Percentiles rank a stretch among this genome's conserved stretches.
phyloP scores from a whole-genome alignment of 2,797 vertebrate genomes.

The Semaprochilodus insignis region DNA sequence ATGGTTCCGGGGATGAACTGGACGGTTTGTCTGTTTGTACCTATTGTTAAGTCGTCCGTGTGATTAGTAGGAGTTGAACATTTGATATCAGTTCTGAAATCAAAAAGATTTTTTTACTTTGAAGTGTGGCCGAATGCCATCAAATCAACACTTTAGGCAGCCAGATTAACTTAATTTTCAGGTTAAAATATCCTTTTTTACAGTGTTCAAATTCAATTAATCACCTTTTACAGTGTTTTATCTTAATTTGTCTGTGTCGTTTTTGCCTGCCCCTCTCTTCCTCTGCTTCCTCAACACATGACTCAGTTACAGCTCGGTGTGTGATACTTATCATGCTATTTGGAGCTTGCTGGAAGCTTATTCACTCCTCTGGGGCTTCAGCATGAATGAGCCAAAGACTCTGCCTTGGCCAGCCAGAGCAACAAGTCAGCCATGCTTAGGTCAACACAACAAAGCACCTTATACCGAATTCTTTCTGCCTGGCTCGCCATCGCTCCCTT shows the following conservation, averaged over 20 bases:
- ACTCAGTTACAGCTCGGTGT: slow-evolving; percentile 34
- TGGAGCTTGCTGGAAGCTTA: slow-evolving; percentile 36
- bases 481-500: background rate
- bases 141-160: background rate
- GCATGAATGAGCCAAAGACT: slow-evolving; percentile 65
- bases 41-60: too few relatives aligned
- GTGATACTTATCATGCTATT: slow-evolving; percentile 37
- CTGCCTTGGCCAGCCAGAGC: slow-evolving; percentile 11
- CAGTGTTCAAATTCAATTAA: background rate
- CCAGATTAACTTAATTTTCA: background rate
- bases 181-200: background rate
- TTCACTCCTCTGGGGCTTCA: slow-evolving; percentile 43
- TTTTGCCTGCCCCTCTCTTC: slow-evolving; percentile 8
- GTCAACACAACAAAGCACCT: slow-evolving; percentile 49
- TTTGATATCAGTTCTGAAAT: too few relatives aligned
- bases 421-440: slow-evolving; percentile 23
- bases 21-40: too few relatives aligned
- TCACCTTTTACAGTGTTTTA: background rate
- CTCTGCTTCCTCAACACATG: slow-evolving; percentile 6
- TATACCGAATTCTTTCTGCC: background rate
- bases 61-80: too few relatives aligned
- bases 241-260: background rate
- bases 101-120: too few relatives aligned
- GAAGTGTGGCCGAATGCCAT: background rate
- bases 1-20: too few relatives aligned